phyloP scores from a whole-genome alignment of 2,888 invertebrate genomes.

The Eledona agricola region DNA sequence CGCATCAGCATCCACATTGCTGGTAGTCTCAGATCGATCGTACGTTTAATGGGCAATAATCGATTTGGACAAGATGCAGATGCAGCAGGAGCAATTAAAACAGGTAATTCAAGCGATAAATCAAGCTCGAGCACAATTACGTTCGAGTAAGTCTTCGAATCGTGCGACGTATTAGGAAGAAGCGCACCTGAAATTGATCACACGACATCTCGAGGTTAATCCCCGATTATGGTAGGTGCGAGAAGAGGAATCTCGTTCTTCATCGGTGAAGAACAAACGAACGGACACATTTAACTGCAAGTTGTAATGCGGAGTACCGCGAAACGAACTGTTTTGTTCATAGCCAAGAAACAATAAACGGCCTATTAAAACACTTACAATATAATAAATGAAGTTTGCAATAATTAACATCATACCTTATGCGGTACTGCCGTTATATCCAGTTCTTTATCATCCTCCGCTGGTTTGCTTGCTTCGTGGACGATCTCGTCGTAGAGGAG shows the following conservation, averaged over 20 bases:
- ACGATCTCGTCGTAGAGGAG: conserved; percentile 68
- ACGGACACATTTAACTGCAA: conserved; percentile 38
- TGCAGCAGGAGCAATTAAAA: too few species aligned
- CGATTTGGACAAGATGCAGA: too few species aligned
- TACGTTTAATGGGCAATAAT: too few species aligned
- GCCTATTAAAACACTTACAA: conserved; percentile 50
- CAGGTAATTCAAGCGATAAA: too few species aligned
- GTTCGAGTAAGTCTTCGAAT: too few species aligned
- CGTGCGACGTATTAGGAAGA: too few species aligned
- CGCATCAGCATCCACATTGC: too few species aligned
- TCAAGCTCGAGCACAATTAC: too few species aligned
- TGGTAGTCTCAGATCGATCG: too few species aligned
- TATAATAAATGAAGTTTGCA: conserved; percentile 46
- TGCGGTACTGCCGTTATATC: conserved; percentile 53
- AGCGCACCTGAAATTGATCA: too few species aligned
- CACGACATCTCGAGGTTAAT: too few species aligned
- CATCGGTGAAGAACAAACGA: conserved; percentile 32
- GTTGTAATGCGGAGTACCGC: conserved; percentile 44
- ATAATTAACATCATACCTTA: conserved; percentile 38
- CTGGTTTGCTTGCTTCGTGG: conserved; percentile 56
- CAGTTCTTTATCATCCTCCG: conserved; percentile 45
- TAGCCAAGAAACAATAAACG: conserved; percentile 49
- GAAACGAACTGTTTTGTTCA: conserved; percentile 50
- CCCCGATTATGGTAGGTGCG: conserved; percentile 20
- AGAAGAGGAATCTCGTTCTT: conserved; percentile 13